Base-by-base conservation (phyloP, 1,140 invertebrate genomes). In the Acromyrmex heyeri region DNA sequence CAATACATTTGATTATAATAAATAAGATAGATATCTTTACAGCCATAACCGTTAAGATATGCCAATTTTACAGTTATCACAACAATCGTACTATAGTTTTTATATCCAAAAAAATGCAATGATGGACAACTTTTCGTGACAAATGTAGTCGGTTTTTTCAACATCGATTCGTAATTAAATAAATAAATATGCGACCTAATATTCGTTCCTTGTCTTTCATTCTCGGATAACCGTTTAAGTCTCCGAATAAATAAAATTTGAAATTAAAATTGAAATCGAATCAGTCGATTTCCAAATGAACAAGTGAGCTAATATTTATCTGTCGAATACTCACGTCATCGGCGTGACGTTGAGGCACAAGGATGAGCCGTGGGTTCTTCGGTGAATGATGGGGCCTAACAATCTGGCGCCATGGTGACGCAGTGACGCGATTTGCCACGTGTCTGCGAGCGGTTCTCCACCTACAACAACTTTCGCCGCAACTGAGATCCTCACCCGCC, bases 401-500 rank as follows among this genome's bases (percentile, higher is more conserved):
- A 0, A 93, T 90, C 85, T 95, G 94, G 55, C 90, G 88, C 94
- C 94, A 95, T 2, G 94, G 94, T 16, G 94, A 94, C n/a, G 94
- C 94, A 1, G 91, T 93, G 7, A 94, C 94, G 24, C 93, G 91
- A 85, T 95, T 95, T 3, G 94, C 93, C 21, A 95, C 94, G 53
- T 93, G 91, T 24, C 89, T 92, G 48, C 77, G 91, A 3, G 87
- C 88, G 38, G 90, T 73, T 38, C 67, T 90, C 92, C 92, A 92
- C 14, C 73, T 86, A 72, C 93, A 93, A 61, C 93, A 94, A 70
- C 73, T 91, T 53, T 93, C 93, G 44, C 89, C 83, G 64, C 93
- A 93, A 7, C 48, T 91, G 16, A 87, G 24, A 86, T 91, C 91
- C 27, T 92, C 88, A 6, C 90, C 91, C 69, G 59, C 18, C 44